Evolutionary conservation across 2,888 invertebrate genomes (phyloP), one percentile per base, ranked within the genome.

Genomic region (Clivina fossor): DNA sequence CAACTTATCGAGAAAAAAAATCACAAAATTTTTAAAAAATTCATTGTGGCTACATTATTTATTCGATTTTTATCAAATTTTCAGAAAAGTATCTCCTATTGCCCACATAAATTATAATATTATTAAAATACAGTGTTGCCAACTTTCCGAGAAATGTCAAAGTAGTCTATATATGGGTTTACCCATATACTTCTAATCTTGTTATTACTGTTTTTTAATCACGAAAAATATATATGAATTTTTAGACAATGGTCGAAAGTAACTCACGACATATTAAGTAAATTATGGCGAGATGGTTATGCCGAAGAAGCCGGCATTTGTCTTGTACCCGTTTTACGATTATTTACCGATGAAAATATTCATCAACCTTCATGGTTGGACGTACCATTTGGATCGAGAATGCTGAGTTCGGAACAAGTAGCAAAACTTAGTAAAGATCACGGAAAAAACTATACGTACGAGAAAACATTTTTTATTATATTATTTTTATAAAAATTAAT

Each of bases 191-290:
- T n/a, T n/a, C n/a, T n/a, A n/a, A n/a, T n/a, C n/a, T n/a, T n/a
- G n/a, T n/a, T n/a, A n/a, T n/a, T n/a, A n/a, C n/a, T n/a, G n/a
- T n/a, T n/a, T n/a, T n/a, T n/a, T n/a, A n/a, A n/a, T n/a, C n/a
- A n/a, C n/a, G n/a, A n/a, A n/a, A n/a, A n/a, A n/a, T n/a, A n/a
- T n/a, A 41, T 22, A 1, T 9, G 4, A 33, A 22, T 24, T 24
- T 71, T 48, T 65, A 88, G 87, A 56, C 76, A 80, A 74, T 88
- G 87, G 87, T 80, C 84, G 0, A 69, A 71, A 26, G 78, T 76
- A 61, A 83, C 84, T 8, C 84, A 84, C 63, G 67, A 68, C 64
- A 83, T 78, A 63, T 78, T 78, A 62, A 79, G 74, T 71, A 71
- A 80, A 60, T 74, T 79, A 63, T 88, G 83, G 85, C 75, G 75